Conservation (phyloP, 2,888 invertebrate species). For the Stomorhina lunata region DNA sequence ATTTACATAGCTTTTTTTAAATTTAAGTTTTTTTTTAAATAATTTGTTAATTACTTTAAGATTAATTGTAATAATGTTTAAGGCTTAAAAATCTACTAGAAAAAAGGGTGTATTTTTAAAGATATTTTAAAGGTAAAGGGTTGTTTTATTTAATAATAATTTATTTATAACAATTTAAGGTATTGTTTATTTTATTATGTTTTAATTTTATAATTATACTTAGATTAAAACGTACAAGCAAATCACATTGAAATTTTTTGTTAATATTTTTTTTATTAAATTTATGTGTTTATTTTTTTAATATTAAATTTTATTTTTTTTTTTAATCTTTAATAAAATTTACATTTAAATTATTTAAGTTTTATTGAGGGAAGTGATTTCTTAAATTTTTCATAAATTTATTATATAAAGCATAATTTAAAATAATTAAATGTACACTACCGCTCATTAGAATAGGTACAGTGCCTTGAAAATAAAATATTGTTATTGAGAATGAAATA, state of each 20-base stretch:
- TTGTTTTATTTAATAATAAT: constrained; percentile 28
- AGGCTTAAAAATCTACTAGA: constrained; percentile 44
- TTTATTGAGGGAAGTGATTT: too few relatives aligned
- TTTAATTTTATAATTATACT: constrained; percentile 20
- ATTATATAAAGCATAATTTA: too few relatives aligned
- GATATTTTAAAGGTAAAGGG: background rate
- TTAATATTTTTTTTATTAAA: constrained; percentile 9
- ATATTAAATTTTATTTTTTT: background rate
- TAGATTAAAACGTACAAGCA: constrained; percentile 48
- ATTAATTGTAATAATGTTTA: constrained; percentile 34
- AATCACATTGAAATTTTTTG: constrained; percentile 57
- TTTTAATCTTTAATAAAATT: too few relatives aligned
- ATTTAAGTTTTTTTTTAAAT: constrained; percentile 21
- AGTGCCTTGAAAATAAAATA: too few relatives aligned
- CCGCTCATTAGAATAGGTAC: too few relatives aligned
- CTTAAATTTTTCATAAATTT: too few relatives aligned
- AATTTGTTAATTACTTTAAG: constrained; percentile 41
- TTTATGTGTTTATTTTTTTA: constrained; percentile 7
- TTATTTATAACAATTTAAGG: constrained; percentile 47
- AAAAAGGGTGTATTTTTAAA: constrained; percentile 14
- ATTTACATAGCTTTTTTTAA: constrained; percentile 54
- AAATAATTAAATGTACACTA: too few relatives aligned
- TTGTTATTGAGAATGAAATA: too few relatives aligned
- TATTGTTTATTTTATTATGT: constrained; percentile 5
- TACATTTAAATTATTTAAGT: too few relatives aligned